These are phyloP conservation scores for Lampris megalopsis DNA, from an alignment of 2,113 vertebrate genomes.

Conservation along the genomic window DNA sequence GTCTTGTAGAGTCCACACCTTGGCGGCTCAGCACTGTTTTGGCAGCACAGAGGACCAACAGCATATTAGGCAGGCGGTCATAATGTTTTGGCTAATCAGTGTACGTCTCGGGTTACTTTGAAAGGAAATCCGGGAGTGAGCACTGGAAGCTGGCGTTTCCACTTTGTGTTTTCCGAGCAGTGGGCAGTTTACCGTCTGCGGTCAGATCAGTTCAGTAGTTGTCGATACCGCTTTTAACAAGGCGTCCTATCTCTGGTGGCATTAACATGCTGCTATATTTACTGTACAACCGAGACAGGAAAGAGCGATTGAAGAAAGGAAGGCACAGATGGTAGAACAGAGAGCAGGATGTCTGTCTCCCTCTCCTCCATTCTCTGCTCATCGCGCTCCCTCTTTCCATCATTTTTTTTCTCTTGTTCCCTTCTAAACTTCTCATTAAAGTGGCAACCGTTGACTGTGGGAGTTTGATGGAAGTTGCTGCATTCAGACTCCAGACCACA, in stretches of 20 bases:
- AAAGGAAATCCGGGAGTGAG: conserved; percentile 51
- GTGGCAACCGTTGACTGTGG: conserved; percentile 37
- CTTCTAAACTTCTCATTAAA: conserved; percentile 28
- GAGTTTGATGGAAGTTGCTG: conserved; percentile 4
- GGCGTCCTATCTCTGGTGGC: conserved; percentile 24
- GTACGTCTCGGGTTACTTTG: conserved; percentile 57
- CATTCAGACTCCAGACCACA: neutral
- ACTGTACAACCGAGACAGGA: conserved; percentile 21
- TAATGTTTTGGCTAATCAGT: too few relatives aligned
- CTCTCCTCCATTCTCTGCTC: neutral
- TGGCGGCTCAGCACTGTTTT: too few relatives aligned
- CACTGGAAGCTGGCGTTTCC: conserved; percentile 35
- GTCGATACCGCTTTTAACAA: conserved; percentile 49
- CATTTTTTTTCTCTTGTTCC: conserved; percentile 2
- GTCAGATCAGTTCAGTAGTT: conserved; percentile 41
- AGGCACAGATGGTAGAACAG: conserved; percentile 34
- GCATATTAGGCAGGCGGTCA: too few relatives aligned
- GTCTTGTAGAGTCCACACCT: too few relatives aligned
- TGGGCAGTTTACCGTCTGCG: conserved; percentile 17
- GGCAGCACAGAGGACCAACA: too few relatives aligned
- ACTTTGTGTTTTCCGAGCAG: conserved; percentile 46
- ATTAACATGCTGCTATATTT: conserved; percentile 56
- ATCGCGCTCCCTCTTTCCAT: conserved; percentile 23
- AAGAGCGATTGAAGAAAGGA: neutral
- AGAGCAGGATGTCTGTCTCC: conserved; percentile 18